A percentile compares a stretch with the other conserved stretches of the same genome.
phyloP scores from a whole-genome alignment of 53 echinoderm and acorn worm species.

The Holothuria scabra region DNA sequence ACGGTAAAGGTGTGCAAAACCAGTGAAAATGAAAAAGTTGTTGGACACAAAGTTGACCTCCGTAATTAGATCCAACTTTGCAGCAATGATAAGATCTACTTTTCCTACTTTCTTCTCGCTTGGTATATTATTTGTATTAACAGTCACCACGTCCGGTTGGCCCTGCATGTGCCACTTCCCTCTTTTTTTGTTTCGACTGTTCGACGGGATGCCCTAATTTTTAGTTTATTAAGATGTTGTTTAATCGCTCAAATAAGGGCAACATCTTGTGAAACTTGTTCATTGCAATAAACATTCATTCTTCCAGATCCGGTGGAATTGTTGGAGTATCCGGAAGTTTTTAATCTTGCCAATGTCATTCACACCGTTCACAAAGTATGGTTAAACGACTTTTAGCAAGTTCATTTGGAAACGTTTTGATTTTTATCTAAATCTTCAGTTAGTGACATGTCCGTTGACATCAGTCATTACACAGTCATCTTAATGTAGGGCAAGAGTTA shows the following conservation, averaged over 20 bases:
- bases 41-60: too few relatives aligned
- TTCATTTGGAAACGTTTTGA: background rate
- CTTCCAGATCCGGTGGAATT: background rate
- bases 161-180: too few relatives aligned
- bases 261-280: background rate
- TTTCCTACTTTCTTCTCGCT: too few relatives aligned
- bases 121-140: too few relatives aligned
- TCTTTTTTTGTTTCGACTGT: background rate
- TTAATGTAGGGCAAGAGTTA: too few relatives aligned
- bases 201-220: slow-evolving; percentile 25
- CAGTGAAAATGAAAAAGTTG: too few relatives aligned
- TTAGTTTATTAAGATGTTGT: background rate
- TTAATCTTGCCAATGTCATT: slow-evolving; percentile 20
- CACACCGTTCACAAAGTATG: background rate
- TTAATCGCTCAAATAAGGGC: background rate
- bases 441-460: slow-evolving; percentile 40
- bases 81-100: too few relatives aligned
- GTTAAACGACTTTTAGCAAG: background rate
- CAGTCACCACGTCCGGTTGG: too few relatives aligned
- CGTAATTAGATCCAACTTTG: too few relatives aligned
- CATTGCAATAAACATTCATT: slow-evolving; percentile 5
- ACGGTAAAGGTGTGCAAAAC: too few relatives aligned
- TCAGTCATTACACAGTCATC: background rate
- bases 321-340: slow-evolving; percentile 13
- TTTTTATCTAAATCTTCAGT: slow-evolving; percentile 3